Evolutionary conservation across 2,888 invertebrate genomes (phyloP), one percentile per base, ranked within the genome.

Genomic region (Cheilosia scutellata): DNA sequence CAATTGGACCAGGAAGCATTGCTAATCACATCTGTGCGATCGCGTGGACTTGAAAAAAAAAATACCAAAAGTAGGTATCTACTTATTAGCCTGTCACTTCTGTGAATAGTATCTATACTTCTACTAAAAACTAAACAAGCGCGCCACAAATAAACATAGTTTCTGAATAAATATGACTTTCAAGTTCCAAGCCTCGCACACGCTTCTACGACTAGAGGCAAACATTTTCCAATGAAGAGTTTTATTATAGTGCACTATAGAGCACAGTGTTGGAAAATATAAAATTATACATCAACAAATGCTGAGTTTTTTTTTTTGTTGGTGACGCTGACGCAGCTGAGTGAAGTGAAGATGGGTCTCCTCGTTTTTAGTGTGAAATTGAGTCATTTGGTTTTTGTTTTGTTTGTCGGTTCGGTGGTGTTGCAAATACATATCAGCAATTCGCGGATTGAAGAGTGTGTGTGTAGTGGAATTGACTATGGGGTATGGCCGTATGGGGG

Each of bases 331-430:
- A 31, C 33, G 27, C 37, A 16, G 37, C 49, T 37, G 47, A 9
- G 42, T 42, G 40, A 65, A 9, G 42, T 42, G 40, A 65, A 44
- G 40, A 72, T 65, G 44, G 20, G 53, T 55, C 42, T 75, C 40
- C 75, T 53, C 37, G 29, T 58, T 51, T 76, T 83, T 74, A 77
- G 57, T 78, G 37, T 16, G 53, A 70, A 74, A 70, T 78, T 47
- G 49, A 82, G 71, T 66, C 55, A 57, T 25, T 68, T 63, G 27
- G 25, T 62, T 47, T 20, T 49, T 37, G 27, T 40, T 68, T 77
- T 53, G 6, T 31, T 42, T 49, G 47, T 29, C 20, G 20, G 20
- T 20, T 29, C 20, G 20, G 20, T 20, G 20, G 20, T 13, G 60
- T 31, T 20, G 58, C 37, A 11, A 20, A 37, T n/a, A 71, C 66